Evolutionary conservation across 2,113 vertebrate genomes (phyloP).

Genomic region (Coracopsis vasa): DNA sequence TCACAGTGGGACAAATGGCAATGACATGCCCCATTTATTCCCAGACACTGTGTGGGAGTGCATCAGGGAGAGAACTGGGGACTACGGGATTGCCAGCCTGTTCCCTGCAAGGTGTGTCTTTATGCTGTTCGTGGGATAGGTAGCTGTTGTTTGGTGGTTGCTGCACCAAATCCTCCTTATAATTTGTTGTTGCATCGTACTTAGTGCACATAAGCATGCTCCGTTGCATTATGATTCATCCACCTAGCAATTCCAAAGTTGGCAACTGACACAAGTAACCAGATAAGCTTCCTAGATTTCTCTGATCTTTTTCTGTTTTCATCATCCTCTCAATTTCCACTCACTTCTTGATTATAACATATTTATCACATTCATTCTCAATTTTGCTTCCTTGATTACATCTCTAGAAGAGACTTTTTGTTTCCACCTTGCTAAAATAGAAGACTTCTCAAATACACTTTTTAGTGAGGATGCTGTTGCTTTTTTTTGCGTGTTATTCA

Average conservation of each 20-base stretch:
- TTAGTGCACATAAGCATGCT: neutral
- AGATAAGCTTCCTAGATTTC: neutral
- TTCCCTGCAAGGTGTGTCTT: neutral
- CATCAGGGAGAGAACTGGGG: neutral
- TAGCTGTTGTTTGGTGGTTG: neutral
- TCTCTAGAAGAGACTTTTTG: neutral
- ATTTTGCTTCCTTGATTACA: neutral
- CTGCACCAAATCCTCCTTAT: neutral
- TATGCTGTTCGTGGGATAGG: rapidly evolving
- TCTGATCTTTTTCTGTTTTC: neutral
- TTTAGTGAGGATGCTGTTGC: neutral
- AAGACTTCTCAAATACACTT: neutral
- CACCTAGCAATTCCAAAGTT: neutral
- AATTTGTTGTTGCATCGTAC: neutral
- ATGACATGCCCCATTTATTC: neutral
- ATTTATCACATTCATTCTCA: neutral
- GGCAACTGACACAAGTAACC: rapidly evolving
- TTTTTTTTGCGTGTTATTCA: neutral
- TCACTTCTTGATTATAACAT: neutral
- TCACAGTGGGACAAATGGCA: neutral
- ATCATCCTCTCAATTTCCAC: neutral
- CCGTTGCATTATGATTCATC: neutral
- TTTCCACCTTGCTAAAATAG: neutral
- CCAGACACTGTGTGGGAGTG: neutral
- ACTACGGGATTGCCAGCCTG: neutral